phyloP scores from a whole-genome alignment of 2,888 invertebrate species.

The Zhuqinia jingwanae region DNA sequence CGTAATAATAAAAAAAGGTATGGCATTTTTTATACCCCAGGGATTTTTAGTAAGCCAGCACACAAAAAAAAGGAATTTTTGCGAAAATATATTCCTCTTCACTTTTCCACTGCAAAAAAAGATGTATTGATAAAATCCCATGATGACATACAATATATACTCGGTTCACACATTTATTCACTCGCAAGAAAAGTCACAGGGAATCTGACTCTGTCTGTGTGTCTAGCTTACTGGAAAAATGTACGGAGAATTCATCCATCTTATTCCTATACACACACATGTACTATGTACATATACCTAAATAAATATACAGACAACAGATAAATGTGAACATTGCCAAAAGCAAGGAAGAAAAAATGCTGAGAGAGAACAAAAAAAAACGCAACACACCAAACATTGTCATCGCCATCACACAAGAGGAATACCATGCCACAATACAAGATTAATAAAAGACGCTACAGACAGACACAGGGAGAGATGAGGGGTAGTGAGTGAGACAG shows the following conservation, averaged over 20 bases:
- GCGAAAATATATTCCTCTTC: no score
- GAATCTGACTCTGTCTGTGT: not conserved
- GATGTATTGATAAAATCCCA: not conserved
- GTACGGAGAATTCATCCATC: no score
- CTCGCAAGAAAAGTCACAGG: not conserved
- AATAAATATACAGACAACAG: not conserved
- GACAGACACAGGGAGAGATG: no score
- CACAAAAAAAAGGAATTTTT: not conserved
- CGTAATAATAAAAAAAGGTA: no score
- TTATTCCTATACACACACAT: no score
- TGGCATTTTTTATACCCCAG: not conserved
- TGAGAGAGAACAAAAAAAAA: not conserved
- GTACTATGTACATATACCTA: not conserved
- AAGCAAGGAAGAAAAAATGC: not conserved
- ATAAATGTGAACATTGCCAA: slow-evolving; percentile 3
- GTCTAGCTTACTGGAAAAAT: not conserved
- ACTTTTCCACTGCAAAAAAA: no score
- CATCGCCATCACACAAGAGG: not conserved
- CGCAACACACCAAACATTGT: not conserved
- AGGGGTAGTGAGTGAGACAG: not conserved
- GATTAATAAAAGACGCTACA: not conserved
- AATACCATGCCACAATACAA: not conserved
- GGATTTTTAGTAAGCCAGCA: not conserved
- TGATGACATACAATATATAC: slow-evolving; percentile 1
- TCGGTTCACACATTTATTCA: not conserved